phyloP scores from a whole-genome alignment of 2,113 vertebrate species.

The Scortum barcoo region DNA sequence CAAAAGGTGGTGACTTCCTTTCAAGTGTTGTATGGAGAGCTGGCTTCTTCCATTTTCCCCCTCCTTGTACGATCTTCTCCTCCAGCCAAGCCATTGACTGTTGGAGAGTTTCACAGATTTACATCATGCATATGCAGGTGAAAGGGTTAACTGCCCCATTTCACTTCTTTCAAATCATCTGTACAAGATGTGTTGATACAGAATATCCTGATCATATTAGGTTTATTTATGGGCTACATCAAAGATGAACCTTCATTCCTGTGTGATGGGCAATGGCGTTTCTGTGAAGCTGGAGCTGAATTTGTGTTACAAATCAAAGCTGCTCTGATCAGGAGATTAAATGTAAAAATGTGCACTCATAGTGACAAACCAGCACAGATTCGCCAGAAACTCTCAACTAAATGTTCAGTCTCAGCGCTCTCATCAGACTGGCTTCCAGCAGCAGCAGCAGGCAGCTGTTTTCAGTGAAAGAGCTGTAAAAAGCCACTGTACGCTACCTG shows the following conservation, averaged over 20 bases:
- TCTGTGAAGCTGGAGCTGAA: conserved; percentile 13
- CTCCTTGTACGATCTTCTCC: conserved; percentile 8
- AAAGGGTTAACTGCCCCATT: conserved; percentile 13
- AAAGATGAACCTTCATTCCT: conserved; percentile 23
- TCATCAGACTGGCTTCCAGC: neutral
- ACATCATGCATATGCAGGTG: neutral
- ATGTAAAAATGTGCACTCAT: neutral
- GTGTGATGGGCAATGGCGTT: neutral
- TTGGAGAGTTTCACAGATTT: conserved; percentile 17
- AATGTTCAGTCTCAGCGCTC: neutral
- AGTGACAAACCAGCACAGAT: neutral
- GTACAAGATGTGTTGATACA: conserved; percentile 10
- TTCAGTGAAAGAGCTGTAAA: neutral
- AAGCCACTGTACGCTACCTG: neutral
- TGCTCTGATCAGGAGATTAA: conserved; percentile 4
- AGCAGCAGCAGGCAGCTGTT: neutral
- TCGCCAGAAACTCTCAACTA: neutral
- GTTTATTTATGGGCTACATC: conserved; percentile 2
- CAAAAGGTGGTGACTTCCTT: conserved; percentile 54
- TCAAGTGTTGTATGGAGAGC: neutral
- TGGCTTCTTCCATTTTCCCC: conserved; percentile 3
- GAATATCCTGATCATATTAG: conserved; percentile 4
- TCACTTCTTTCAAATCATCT: conserved; percentile 28
- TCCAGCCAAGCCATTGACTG: neutral
- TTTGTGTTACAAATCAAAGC: conserved; percentile 19